Evolutionary conservation across 2,888 invertebrate genomes (phyloP), one percentile per base, ranked within the genome.

Genomic region (Brenthis ino): DNA sequence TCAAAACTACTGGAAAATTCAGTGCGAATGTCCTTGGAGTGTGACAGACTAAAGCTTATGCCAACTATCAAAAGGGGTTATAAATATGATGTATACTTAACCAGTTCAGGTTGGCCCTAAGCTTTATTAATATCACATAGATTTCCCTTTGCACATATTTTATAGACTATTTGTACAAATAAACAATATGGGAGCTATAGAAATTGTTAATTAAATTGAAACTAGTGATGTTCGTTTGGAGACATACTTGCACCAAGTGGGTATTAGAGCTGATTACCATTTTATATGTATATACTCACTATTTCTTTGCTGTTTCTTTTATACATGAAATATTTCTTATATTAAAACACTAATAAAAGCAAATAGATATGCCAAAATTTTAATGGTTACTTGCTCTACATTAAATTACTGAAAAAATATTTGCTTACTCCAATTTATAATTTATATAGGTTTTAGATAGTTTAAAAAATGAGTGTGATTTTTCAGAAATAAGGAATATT

Each of bases 1-100:
- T 93, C 94, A 91, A 95, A 95, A 89, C 93, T 95, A 90, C 94
- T 97, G 95, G 96, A 97, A 94, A 94, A 94, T 87, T 95, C 95
- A 85, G 93, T 96, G 89, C 94, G 94, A 87, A 93, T 94, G 85
- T 94, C 94, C 86, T 93, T 96, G 94, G 95, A 95, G 89, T 95
- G 96, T 86, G 93, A 94, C 87, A 95, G 96, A 88, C 95, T 96
- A 86, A 97, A 97, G 94, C 94, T 95, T 87, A 95, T 97, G 85
- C 97, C 97, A 84, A 95, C 96, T 77, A 94, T 97, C 89, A 96
- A 96, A 94, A 94, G 97, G 88, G 97, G 96, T 88, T 95, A 96
- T 91, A 94, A 95, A 89, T 95, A 96, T 91, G 97, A 97, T 93
- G 95, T 96, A 85, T 97, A 97, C 94, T 95, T 96, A 90, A 96